Evolutionary conservation across 2,797 vertebrate genomes (phyloP).

Genomic region (Paedocypris micromegethes): DNA sequence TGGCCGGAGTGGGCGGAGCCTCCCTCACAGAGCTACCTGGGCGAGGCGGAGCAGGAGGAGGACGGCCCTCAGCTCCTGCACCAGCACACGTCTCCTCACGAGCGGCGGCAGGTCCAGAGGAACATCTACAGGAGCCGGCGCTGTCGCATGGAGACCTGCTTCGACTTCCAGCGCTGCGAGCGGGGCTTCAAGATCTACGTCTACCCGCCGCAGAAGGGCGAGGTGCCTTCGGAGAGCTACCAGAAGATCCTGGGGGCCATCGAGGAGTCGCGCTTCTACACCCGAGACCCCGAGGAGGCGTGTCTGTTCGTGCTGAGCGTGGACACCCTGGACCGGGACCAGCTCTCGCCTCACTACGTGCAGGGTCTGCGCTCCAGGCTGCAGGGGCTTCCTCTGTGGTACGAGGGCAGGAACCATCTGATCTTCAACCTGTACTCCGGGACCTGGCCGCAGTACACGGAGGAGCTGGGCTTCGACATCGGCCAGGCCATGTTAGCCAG

Average conservation of each 20-base stretch:
- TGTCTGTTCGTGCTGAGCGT: slow-evolving; percentile 72
- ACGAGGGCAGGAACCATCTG: slow-evolving; percentile 74
- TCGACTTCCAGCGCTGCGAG: slow-evolving; percentile 71
- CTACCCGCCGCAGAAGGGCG: slow-evolving; percentile 69
- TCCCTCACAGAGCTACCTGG: slow-evolving; percentile 67
- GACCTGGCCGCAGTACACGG: slow-evolving; percentile 76
- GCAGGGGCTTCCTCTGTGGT: slow-evolving; percentile 72
- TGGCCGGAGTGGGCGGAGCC: slow-evolving; percentile 58
- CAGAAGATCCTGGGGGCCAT: slow-evolving; percentile 71
- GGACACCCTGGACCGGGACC: slow-evolving; percentile 76
- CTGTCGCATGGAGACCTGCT: slow-evolving; percentile 79
- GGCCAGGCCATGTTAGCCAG: slow-evolving; percentile 76
- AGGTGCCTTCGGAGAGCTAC: slow-evolving; percentile 71
- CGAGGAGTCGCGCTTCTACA: slow-evolving; percentile 71
- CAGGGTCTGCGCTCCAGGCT: slow-evolving; percentile 67
- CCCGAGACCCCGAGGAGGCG: slow-evolving; percentile 64
- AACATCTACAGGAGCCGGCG: slow-evolving; percentile 73
- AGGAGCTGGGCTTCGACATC: slow-evolving; percentile 75
- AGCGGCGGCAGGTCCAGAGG: slow-evolving; percentile 67
- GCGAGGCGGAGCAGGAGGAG: slow-evolving; percentile 72
- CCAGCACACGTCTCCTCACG: slow-evolving; percentile 69
- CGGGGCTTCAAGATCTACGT: slow-evolving; percentile 68
- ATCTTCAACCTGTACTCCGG: slow-evolving; percentile 79
- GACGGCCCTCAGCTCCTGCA: slow-evolving; percentile 68
- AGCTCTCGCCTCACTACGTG: slow-evolving; percentile 70